Evolutionary conservation across 2,888 invertebrate species (phyloP).

Genomic region (Cheilosia vernalis): DNA sequence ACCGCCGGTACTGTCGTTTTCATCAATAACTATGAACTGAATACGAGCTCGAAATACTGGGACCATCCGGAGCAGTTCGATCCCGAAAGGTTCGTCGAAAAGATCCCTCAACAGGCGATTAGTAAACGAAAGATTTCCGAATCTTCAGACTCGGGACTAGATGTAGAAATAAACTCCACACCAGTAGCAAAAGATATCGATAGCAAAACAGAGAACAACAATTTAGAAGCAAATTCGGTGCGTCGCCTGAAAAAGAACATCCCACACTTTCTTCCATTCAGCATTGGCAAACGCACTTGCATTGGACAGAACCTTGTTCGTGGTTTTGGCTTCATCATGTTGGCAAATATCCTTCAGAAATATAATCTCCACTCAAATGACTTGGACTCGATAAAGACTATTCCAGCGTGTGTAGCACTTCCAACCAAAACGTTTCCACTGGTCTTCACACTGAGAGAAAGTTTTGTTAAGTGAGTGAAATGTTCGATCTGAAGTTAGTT

Average conservation of each 20-base stretch:
- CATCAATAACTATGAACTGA: constrained; percentile 92
- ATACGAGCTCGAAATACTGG: constrained; percentile 90
- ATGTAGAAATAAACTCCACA: constrained; percentile 83
- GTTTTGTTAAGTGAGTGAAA: constrained; percentile 15
- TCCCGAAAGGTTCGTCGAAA: constrained; percentile 89
- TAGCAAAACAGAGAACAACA: constrained; percentile 12
- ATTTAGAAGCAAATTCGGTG: background rate
- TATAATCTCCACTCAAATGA: constrained; percentile 87
- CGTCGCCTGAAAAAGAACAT: constrained; percentile 85
- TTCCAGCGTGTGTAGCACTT: constrained; percentile 89
- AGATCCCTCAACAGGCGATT: constrained; percentile 51
- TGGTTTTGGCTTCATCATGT: constrained; percentile 89
- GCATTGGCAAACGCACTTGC: constrained; percentile 93
- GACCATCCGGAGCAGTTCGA: constrained; percentile 88
- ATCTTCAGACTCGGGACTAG: constrained; percentile 85
- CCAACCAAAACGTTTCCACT: constrained; percentile 89
- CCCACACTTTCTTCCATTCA: constrained; percentile 92
- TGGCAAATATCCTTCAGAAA: constrained; percentile 89
- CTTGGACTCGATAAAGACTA: constrained; percentile 85
- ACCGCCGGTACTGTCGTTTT: constrained; percentile 92
- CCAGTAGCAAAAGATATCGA: constrained; percentile 9
- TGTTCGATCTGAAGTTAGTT: constrained; percentile 34
- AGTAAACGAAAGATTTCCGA: constrained; percentile 82
- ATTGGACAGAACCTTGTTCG: constrained; percentile 92
- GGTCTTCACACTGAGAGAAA: constrained; percentile 84